Percentiles rank a stretch among this genome's conserved stretches.
These are phyloP conservation scores for Ictidomys tridecemlineatus DNA, from an alignment of 2,113 vertebrate species.

Conservation along the genomic window DNA sequence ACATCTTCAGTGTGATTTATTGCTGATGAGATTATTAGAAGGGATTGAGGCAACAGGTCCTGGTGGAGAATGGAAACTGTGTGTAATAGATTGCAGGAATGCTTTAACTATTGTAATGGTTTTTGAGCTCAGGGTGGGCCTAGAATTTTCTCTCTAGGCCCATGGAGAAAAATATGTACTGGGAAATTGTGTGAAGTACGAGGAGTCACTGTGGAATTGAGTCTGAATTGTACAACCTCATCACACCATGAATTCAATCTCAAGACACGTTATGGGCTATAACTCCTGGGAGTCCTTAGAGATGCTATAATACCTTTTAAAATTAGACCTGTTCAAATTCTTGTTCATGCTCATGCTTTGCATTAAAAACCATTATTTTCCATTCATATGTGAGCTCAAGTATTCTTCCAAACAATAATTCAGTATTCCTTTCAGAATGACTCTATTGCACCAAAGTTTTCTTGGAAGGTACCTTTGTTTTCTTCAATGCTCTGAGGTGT, in stretches of 20 bases:
- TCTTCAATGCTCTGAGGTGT: constrained; percentile 77
- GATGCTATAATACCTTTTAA: constrained; percentile 30
- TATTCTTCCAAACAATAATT: constrained; percentile 66
- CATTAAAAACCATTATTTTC: constrained; percentile 64
- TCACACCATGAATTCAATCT: constrained; percentile 58
- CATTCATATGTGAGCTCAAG: not conserved
- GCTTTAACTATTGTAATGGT: not conserved
- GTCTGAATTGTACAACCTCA: constrained; percentile 34
- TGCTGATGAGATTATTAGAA: not conserved
- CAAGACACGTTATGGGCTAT: not conserved
- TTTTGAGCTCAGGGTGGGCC: not conserved
- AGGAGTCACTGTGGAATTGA: constrained; percentile 37
- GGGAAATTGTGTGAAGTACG: not conserved
- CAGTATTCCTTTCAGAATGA: constrained; percentile 56
- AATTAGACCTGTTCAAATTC: constrained; percentile 54
- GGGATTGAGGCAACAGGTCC: not conserved
- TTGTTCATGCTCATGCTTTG: constrained; percentile 5
- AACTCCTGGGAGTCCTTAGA: constrained; percentile 64
- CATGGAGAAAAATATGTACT: constrained; percentile 46
- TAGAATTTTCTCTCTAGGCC: not conserved
- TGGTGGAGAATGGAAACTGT: not conserved
- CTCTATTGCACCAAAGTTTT: constrained; percentile 47
- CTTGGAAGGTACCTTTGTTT: constrained; percentile 78
- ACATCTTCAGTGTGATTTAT: not conserved
- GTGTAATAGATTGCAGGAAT: not conserved